Percentiles rank a stretch among this genome's conserved stretches.
These are phyloP conservation scores for Anthophora plumipes DNA, from an alignment of 2,888 invertebrate genomes.

Conservation along the genomic window DNA sequence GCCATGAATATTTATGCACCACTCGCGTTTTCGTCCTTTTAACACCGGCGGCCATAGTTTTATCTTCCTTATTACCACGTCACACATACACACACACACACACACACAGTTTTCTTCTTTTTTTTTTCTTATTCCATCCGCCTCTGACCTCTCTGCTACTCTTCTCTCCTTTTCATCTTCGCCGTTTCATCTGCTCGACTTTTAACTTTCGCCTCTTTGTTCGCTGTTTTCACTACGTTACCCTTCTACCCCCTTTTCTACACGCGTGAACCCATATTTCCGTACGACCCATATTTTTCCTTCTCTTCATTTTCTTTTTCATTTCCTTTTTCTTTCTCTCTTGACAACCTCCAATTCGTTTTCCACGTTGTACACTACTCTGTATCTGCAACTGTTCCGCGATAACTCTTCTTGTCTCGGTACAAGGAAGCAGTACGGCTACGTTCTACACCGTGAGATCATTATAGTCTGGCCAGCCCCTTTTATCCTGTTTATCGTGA, in stretches of 20 bases:
- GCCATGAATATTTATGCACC: constrained; percentile 46
- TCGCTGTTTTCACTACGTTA: not conserved
- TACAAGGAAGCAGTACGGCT: not conserved
- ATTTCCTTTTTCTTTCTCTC: not conserved
- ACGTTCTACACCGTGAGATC: constrained; percentile 15
- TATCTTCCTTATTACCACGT: constrained; percentile 29
- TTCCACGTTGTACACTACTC: not conserved
- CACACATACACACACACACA: no score
- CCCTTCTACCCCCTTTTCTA: not conserved
- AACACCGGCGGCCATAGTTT: constrained; percentile 27
- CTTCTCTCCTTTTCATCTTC: constrained; percentile 3
- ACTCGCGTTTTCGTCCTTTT: constrained; percentile 22
- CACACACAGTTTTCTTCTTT: no score
- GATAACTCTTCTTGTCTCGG: constrained; percentile 14
- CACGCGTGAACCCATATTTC: constrained; percentile 3
- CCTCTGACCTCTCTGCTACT: constrained; percentile 7
- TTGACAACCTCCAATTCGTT: not conserved
- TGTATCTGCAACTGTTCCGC: not conserved
- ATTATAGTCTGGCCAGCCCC: constrained; percentile 23
- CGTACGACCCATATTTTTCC: constrained; percentile 4
- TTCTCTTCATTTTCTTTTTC: not conserved
- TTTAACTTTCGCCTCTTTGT: not conserved
- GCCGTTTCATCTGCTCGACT: constrained; percentile 25
- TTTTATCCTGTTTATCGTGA: constrained; percentile 51
- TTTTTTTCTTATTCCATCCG: constrained; percentile 22